These are phyloP conservation scores for Protosalanx chinensis DNA, from an alignment of 2,797 vertebrate genomes.

Conservation along the genomic window DNA sequence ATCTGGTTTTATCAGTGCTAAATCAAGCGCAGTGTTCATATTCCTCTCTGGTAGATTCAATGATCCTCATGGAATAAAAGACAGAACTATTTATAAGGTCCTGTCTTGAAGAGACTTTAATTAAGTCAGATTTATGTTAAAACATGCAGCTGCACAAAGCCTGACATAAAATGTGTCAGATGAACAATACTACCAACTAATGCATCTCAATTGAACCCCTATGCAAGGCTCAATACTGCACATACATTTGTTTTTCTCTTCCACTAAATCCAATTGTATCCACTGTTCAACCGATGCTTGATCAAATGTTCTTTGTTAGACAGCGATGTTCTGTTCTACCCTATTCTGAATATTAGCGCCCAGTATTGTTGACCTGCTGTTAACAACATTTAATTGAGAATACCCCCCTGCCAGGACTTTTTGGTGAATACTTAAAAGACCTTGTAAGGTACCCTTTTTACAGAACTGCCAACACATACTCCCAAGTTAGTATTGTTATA, in stretches of 20 bases:
- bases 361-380: too few relatives aligned
- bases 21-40: conserved; percentile 21
- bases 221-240: conserved; percentile 19
- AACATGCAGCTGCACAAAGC: conserved; percentile 43
- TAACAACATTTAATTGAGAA: too few relatives aligned
- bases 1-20: conserved; percentile 28
- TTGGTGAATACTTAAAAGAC: too few relatives aligned
- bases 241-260: conserved; percentile 31
- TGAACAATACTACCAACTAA: conserved; percentile 45
- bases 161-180: conserved; percentile 41
- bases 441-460: too few relatives aligned
- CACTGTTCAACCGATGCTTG: too few relatives aligned
- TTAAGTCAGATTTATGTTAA: conserved; percentile 34
- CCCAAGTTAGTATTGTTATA: neutral
- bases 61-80: conserved; percentile 33
- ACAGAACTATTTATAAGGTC: conserved; percentile 31
- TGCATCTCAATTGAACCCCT: conserved; percentile 35
- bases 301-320: too few relatives aligned
- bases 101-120: conserved; percentile 19
- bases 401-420: too few relatives aligned
- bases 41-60: conserved; percentile 36
- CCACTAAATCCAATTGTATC: too few relatives aligned
- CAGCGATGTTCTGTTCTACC: too few relatives aligned
- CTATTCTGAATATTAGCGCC: too few relatives aligned
- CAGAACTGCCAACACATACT: conserved; percentile 46